A percentile compares a stretch with the other conserved stretches of the same genome.
phyloP scores from a whole-genome alignment of 2,797 vertebrate genomes.

The Anguilla megastoma region DNA sequence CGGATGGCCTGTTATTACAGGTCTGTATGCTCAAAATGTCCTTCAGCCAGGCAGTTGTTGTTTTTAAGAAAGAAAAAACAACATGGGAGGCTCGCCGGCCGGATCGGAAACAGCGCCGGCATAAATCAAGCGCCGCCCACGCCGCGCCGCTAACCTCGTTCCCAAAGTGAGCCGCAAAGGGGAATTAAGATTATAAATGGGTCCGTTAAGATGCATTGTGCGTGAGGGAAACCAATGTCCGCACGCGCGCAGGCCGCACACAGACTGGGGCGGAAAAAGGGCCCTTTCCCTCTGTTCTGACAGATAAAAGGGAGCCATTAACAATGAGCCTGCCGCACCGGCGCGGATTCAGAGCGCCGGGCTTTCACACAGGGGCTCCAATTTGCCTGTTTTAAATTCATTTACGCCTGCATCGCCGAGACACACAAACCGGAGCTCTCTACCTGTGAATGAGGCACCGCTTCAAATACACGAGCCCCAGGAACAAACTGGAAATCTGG shows the following conservation, averaged over 20 bases:
- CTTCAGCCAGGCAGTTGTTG: no score
- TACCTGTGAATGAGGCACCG: conserved; percentile 39
- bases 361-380: not conserved
- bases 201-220: not conserved
- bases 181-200: conserved; percentile 29
- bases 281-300: conserved; percentile 10
- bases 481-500: conserved; percentile 47
- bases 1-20: not conserved
- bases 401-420: conserved; percentile 46
- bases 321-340: conserved; percentile 10
- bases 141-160: not conserved
- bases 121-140: not conserved
- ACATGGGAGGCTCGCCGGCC: not conserved
- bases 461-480: conserved; percentile 38
- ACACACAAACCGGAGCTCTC: conserved; percentile 36
- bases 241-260: not conserved
- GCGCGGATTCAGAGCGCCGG: conserved; percentile 12
- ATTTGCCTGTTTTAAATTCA: conserved; percentile 42
- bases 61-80: not conserved
- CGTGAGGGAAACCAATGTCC: conserved; percentile 6
- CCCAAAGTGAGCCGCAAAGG: not conserved
- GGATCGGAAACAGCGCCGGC: not conserved
- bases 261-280: conserved; percentile 1
- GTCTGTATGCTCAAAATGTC: no score
- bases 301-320: conserved; percentile 29